Evolutionary conservation across 1,140 invertebrate species (phyloP).

Genomic region (Cotesia chilonis): DNA sequence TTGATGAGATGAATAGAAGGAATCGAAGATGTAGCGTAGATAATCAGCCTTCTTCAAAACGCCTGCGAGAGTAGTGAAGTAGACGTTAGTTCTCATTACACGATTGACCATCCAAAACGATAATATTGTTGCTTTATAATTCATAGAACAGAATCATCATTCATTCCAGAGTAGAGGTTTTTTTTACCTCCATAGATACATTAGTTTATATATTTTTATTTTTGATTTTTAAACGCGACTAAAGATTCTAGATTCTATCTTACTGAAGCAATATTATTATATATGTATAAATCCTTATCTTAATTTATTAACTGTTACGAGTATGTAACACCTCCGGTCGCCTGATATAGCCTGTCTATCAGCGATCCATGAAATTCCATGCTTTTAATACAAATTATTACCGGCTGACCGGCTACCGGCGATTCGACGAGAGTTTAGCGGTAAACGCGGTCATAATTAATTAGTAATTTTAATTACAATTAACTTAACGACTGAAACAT

Average conservation of each 20-base stretch:
- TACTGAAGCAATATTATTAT: conserved; percentile 3
- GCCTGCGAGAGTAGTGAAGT: conserved; percentile 59
- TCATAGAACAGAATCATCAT: conserved; percentile 19
- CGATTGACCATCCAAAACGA: conserved; percentile 52
- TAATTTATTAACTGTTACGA: background rate
- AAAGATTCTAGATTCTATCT: conserved; percentile 3
- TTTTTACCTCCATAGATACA: background rate
- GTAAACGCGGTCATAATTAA: too few relatives aligned
- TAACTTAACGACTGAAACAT: too few relatives aligned
- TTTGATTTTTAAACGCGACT: background rate
- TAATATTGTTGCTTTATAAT: conserved; percentile 43
- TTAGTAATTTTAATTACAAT: too few relatives aligned
- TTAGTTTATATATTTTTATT: background rate
- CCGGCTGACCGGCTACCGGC: too few relatives aligned
- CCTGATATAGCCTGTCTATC: background rate
- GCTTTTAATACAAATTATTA: background rate
- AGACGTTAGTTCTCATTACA: conserved; percentile 61
- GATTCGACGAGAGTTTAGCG: too few relatives aligned
- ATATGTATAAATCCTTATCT: background rate
- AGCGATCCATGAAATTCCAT: background rate
- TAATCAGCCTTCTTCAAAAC: conserved; percentile 46
- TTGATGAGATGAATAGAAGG: background rate
- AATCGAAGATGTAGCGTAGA: conserved; percentile 35
- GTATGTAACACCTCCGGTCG: too few relatives aligned
- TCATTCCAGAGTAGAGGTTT: conserved; percentile 15